These are phyloP conservation scores for Climacteris rufus DNA, from an alignment of 2,113 vertebrate genomes.

Conservation along the genomic window DNA sequence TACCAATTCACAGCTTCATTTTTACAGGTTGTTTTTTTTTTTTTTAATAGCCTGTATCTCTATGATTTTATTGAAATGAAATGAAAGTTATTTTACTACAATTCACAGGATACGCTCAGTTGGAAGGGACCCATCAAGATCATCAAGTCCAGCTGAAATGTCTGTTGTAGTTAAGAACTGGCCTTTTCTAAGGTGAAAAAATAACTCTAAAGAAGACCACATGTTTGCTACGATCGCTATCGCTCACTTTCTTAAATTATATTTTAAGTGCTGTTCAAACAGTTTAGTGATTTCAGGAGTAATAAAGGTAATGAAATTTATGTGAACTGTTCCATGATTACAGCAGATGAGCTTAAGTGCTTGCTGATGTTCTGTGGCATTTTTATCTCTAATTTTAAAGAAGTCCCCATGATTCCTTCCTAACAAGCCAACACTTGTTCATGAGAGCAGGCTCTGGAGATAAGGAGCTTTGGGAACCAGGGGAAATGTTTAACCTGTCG, in stretches of 20 bases:
- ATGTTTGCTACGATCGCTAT: not conserved
- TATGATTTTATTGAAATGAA: not conserved
- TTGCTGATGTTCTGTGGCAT: not conserved
- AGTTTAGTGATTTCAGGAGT: not conserved
- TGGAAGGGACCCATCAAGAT: not conserved
- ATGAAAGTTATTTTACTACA: not conserved
- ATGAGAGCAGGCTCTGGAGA: not conserved
- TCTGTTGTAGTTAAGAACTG: not conserved
- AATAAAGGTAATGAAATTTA: not conserved
- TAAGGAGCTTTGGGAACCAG: not conserved
- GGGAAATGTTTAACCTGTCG: not conserved
- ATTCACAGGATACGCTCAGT: not conserved
- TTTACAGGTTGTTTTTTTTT: not conserved
- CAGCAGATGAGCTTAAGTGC: not conserved
- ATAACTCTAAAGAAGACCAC: not conserved
- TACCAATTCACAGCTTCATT: not conserved
- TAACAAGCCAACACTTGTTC: rapidly evolving
- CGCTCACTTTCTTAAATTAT: not conserved
- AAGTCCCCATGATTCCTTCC: not conserved
- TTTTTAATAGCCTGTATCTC: not conserved
- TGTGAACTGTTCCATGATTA: not conserved
- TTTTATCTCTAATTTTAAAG: not conserved
- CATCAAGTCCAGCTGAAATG: not conserved
- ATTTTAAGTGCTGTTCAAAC: not conserved
- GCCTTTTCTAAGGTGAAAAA: not conserved